Percentiles rank a stretch among this genome's conserved stretches.
Conservation (phyloP, 2,797 vertebrate species). For the Cyclura pinguis region DNA sequence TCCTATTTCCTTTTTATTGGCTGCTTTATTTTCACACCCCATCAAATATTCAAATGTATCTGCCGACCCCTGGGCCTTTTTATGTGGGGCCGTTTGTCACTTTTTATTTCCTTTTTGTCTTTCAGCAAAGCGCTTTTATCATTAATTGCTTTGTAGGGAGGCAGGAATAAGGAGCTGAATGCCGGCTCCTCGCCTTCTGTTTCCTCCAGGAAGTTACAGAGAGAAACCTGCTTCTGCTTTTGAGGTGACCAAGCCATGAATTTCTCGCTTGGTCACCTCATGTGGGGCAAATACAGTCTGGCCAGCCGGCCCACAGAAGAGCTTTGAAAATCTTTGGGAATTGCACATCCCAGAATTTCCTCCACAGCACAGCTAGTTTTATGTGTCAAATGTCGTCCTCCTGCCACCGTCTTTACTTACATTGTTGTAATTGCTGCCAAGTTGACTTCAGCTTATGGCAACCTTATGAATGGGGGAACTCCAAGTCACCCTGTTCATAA, state of each 20-base stretch:
- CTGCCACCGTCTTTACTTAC: too few species aligned
- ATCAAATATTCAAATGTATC: conserved; percentile 45
- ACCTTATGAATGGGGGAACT: too few species aligned
- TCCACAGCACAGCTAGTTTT: too few species aligned
- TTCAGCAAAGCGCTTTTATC: fast-evolving
- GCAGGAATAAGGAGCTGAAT: not conserved
- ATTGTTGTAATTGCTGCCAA: too few species aligned
- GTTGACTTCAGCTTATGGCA: too few species aligned
- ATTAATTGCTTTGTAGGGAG: not conserved
- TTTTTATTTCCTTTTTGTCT: conserved; percentile 21
- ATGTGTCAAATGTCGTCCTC: too few species aligned
- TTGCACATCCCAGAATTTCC: too few species aligned
- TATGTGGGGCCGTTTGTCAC: not conserved
- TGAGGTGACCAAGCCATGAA: too few species aligned
- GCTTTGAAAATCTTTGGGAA: too few species aligned
- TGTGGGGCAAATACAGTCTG: not conserved
- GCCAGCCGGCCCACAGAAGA: too few species aligned
- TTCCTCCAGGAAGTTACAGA: not conserved
- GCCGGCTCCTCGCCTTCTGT: not conserved
- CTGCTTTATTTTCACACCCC: conserved; percentile 26
- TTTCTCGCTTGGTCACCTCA: not conserved
- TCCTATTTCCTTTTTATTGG: conserved; percentile 31
- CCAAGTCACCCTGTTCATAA: too few species aligned
- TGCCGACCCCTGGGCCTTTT: not conserved
- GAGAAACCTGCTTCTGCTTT: not conserved